Percentiles rank a stretch among this genome's conserved stretches.
Conservation (phyloP, 2,113 vertebrate species). For the Alethe diademata region DNA sequence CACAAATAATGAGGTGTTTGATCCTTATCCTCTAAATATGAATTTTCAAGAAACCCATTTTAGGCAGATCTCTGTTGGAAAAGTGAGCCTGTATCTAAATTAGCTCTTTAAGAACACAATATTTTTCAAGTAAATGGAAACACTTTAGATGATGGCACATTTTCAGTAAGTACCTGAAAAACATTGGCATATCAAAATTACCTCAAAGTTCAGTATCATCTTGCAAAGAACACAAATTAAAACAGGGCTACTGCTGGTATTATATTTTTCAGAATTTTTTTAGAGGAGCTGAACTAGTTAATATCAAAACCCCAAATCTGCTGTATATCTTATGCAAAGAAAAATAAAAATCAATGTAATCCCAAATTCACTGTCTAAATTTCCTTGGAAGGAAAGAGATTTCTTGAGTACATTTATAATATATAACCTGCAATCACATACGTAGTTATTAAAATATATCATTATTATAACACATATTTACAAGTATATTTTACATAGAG, state of each 20-base stretch:
- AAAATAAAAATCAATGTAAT: not conserved
- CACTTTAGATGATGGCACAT: not conserved
- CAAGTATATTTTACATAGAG: not conserved
- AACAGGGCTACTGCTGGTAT: not conserved
- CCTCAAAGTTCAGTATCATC: not conserved
- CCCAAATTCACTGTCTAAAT: not conserved
- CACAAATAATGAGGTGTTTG: not conserved
- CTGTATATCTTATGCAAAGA: not conserved
- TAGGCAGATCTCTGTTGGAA: not conserved
- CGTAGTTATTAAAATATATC: not conserved
- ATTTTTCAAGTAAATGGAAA: not conserved
- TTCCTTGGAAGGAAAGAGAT: not conserved
- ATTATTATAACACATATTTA: not conserved
- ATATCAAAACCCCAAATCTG: accelerated
- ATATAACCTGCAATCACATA: not conserved
- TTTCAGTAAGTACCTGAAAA: not conserved
- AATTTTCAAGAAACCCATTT: not conserved
- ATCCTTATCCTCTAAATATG: not conserved
- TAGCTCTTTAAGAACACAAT: not conserved
- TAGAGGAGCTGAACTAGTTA: not conserved
- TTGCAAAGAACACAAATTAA: not conserved
- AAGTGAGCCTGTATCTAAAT: not conserved
- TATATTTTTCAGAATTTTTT: not conserved
- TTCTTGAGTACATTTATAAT: not conserved
- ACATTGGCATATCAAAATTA: not conserved